A percentile compares a stretch with the other conserved stretches of the same genome.
Evolutionary conservation across 2,797 vertebrate species (phyloP).

Genomic region (Halcyon badia): DNA sequence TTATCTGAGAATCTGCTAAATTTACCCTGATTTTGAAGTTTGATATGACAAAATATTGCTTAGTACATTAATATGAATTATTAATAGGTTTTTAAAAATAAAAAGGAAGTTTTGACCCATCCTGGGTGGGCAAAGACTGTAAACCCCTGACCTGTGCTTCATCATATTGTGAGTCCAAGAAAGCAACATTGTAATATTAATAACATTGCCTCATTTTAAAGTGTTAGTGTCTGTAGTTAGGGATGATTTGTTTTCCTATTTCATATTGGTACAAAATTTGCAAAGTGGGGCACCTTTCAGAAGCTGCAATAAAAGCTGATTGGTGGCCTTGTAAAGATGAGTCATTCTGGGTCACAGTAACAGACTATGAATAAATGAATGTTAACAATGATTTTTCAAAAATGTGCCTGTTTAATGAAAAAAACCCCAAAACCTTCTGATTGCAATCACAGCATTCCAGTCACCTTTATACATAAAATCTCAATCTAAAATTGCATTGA

Average conservation of each 20-base stretch:
- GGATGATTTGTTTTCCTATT: not conserved
- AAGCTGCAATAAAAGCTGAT: not conserved
- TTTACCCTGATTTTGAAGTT: not conserved
- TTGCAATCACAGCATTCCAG: not conserved
- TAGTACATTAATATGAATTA: not conserved
- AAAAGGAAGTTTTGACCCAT: not conserved
- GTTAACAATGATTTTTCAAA: not conserved
- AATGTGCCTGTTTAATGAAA: not conserved
- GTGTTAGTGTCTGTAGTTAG: not conserved
- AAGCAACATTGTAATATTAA: not conserved
- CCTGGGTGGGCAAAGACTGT: not conserved
- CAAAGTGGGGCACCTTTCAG: not conserved
- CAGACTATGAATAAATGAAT: not conserved
- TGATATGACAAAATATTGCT: not conserved
- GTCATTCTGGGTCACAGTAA: not conserved
- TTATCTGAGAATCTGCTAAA: constrained; percentile 23
- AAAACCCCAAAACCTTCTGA: not conserved
- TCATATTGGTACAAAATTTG: not conserved
- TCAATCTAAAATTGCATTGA: not conserved
- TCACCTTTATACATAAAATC: not conserved
- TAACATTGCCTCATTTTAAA: not conserved
- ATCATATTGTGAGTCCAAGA: not conserved
- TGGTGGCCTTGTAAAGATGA: not conserved
- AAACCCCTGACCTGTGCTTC: not conserved
- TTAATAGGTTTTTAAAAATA: not conserved